These are phyloP conservation scores for Conus canariensis DNA, from an alignment of 2,888 invertebrate genomes.

Conservation along the genomic window DNA sequence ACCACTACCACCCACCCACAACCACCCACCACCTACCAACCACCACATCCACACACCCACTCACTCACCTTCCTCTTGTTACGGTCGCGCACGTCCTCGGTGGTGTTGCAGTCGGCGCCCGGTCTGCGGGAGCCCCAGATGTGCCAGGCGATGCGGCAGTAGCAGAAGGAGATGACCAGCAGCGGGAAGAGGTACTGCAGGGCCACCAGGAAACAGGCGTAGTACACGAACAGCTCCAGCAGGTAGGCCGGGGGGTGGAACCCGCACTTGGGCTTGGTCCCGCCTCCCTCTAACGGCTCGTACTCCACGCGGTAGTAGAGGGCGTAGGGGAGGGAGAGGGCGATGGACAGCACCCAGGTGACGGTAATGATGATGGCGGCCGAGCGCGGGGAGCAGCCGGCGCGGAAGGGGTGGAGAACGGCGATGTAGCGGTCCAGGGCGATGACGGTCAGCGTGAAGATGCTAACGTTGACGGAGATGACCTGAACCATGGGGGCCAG, in stretches of 20 bases:
- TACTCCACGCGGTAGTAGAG: slow-evolving; percentile 63
- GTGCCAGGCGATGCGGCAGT: slow-evolving; percentile 88
- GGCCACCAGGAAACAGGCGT: slow-evolving; percentile 76
- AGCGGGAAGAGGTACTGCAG: slow-evolving; percentile 88
- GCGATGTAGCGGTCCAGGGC: slow-evolving; percentile 89
- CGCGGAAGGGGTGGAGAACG: slow-evolving; percentile 81
- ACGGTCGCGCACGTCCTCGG: slow-evolving; percentile 88
- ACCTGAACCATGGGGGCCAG: slow-evolving; percentile 93
- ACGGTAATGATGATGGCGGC: slow-evolving; percentile 87
- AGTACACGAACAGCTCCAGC: slow-evolving; percentile 70
- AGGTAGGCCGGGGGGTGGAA: slow-evolving; percentile 36
- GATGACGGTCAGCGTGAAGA: slow-evolving; percentile 92
- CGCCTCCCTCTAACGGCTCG: slow-evolving; percentile 39
- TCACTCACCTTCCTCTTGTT: slow-evolving; percentile 89
- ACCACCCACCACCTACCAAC: background rate
- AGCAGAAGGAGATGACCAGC: slow-evolving; percentile 89
- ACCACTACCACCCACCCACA: background rate
- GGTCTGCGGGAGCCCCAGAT: slow-evolving; percentile 90
- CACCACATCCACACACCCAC: background rate
- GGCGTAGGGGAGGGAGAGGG: slow-evolving; percentile 83
- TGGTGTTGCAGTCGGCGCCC: slow-evolving; percentile 88
- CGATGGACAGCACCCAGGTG: slow-evolving; percentile 87
- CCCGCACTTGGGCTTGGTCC: slow-evolving; percentile 25
- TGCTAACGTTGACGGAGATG: slow-evolving; percentile 92
- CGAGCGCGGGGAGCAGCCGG: slow-evolving; percentile 84